Evolutionary conservation across 30 jellyfish, hydroid and myxozoan species (phyloP), one percentile per base, ranked within the genome.

Genomic region (Hydractinia symbiolongicarpus): DNA sequence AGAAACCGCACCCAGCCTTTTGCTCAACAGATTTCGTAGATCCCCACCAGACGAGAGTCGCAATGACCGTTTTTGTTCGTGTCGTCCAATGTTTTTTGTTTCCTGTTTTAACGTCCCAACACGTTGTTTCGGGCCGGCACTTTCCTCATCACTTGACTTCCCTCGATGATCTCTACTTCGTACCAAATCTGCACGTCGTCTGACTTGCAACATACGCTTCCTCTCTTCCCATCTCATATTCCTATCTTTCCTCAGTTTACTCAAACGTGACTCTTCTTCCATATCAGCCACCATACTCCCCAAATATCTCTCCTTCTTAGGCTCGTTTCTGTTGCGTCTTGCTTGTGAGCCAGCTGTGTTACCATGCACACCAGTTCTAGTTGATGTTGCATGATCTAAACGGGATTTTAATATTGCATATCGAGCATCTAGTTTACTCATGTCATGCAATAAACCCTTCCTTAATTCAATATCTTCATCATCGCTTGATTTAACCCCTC

Each of bases 261-360:
- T 64, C 19, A 49, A 61, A 67, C 55, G 75, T 1, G 55, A 53
- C 40, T 61, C 52, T 50, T 79, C 87, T 5, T 79, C 87, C 54
- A 79, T 20, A 67, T 79, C 87, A 21, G 87, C 87, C n/a, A 79
- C 83, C 87, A 79, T 79, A 50, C 87, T 79, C 11, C 87, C 87
- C 50, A 68, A 14, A 77, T 77, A 77, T 4, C 50, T 72, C 6
- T 8, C 58, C 30, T 58, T 30, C 10, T 72, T 51, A n/a, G 75
- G 40, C 11, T 75, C 19, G 0, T 55, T 53, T 5, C 54, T 78
- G 13, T 76, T 76, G 21, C 4, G 30, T 52, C 44, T 30, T 30
- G 2, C 44, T 30, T 30, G 44, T 30, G 44, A 30, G 2, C 44
- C 16, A 13, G 69, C 69, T 58, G 15, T 13, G 15, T 58, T 58